phyloP scores from a whole-genome alignment of 1,140 invertebrate genomes.

The Saccostrea cuccullata region DNA sequence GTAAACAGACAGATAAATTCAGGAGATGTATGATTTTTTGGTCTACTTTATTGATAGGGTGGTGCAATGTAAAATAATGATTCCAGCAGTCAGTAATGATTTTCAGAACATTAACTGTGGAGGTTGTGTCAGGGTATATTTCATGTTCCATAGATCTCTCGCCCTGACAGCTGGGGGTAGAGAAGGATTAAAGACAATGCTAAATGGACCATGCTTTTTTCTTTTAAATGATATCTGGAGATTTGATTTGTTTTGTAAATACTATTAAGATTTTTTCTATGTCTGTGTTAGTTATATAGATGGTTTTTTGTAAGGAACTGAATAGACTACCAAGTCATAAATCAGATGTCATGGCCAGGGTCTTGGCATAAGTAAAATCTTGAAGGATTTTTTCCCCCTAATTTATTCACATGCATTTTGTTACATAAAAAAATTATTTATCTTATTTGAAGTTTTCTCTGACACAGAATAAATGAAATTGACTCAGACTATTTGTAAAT shows the following conservation, averaged over 20 bases:
- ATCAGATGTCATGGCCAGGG: constrained; percentile 6
- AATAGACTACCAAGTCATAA: neutral
- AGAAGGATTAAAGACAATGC: neutral
- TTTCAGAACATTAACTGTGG: constrained; percentile 15
- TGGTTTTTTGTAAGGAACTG: constrained; percentile 10
- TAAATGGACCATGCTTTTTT: constrained; percentile 21
- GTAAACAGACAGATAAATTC: neutral
- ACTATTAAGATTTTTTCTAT: constrained; percentile 12
- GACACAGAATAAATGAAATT: neutral
- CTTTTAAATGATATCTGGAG: neutral
- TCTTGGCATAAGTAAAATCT: neutral
- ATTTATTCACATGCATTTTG: neutral
- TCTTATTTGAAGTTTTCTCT: neutral
- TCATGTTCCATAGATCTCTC: constrained; percentile 23
- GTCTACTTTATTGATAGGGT: neutral
- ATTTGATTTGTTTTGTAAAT: constrained; percentile 32
- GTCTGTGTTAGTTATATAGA: constrained; percentile 15
- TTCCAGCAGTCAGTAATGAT: neutral
- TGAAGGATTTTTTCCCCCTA: neutral
- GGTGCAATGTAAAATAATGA: neutral
- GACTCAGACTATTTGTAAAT: neutral
- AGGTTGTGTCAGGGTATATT: neutral
- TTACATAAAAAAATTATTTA: constrained; percentile 4
- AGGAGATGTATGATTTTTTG: neutral
- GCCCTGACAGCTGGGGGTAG: neutral